Percentiles rank a stretch among this genome's conserved stretches.
Evolutionary conservation across 1,140 invertebrate genomes (phyloP).

Genomic region (Sycophila sp.): DNA sequence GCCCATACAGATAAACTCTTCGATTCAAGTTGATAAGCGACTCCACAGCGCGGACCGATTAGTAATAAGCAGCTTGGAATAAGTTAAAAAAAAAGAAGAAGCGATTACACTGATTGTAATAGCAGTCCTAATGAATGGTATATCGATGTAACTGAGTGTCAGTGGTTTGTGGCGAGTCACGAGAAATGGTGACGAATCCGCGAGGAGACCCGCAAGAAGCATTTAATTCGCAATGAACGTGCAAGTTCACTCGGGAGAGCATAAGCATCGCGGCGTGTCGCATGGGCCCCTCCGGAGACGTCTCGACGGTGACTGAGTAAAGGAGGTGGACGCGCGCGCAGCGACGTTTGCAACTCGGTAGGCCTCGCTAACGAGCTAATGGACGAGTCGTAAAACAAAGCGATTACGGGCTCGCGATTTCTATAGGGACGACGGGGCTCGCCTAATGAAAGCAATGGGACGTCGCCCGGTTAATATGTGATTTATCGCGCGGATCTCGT

Average conservation of each 20-base stretch:
- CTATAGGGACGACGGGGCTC: conserved; percentile 1
- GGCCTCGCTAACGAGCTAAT: conserved; percentile 9
- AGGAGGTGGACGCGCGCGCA: too few relatives aligned
- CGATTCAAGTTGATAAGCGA: too few relatives aligned
- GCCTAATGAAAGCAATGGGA: conserved; percentile 20
- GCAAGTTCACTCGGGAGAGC: neutral
- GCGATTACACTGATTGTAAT: conserved; percentile 8
- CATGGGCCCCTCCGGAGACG: too few relatives aligned
- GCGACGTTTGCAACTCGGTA: too few relatives aligned
- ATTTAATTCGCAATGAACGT: neutral
- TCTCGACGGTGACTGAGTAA: too few relatives aligned
- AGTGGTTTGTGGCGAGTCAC: neutral
- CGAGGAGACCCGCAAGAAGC: neutral
- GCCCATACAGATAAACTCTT: too few relatives aligned
- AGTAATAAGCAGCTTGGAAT: too few relatives aligned
- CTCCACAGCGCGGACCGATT: too few relatives aligned
- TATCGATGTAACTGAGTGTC: neutral
- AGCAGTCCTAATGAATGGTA: conserved; percentile 15
- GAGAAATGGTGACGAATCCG: neutral
- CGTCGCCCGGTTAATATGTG: conserved; percentile 20
- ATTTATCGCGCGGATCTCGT: too few relatives aligned
- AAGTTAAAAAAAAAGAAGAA: too few relatives aligned
- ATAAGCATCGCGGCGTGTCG: neutral
- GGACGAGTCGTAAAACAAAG: conserved; percentile 22
- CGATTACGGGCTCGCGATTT: neutral